A percentile compares a stretch with the other conserved stretches of the same genome.
Conservation (phyloP, 2,797 vertebrate genomes). For the Tokudaia tokunoshimensis region DNA sequence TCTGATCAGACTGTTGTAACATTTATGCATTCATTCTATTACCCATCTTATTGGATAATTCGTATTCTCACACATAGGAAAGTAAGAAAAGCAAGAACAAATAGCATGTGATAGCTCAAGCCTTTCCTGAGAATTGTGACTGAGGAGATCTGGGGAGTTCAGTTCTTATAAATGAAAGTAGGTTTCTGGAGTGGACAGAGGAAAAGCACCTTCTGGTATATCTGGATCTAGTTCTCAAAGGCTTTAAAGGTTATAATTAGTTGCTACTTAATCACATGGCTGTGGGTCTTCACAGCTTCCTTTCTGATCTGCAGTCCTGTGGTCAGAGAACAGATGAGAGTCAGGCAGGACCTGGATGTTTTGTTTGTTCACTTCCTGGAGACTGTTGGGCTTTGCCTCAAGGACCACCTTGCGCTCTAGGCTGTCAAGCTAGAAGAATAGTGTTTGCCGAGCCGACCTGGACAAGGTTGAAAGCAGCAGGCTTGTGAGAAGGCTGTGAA, state of each 20-base stretch:
- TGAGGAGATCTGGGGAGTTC: conserved; percentile 58
- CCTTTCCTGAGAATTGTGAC: conserved; percentile 53
- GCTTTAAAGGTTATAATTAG: conserved; percentile 85
- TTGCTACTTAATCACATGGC: conserved; percentile 73
- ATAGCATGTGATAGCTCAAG: conserved; percentile 35
- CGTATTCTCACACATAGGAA: conserved; percentile 22
- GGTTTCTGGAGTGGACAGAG: conserved; percentile 79
- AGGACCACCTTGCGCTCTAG: neutral
- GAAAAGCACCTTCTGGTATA: conserved; percentile 72
- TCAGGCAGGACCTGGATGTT: conserved; percentile 48
- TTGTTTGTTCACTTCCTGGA: conserved; percentile 57
- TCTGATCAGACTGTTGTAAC: neutral
- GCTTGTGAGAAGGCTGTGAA: neutral
- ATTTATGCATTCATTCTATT: conserved; percentile 13
- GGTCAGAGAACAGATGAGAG: conserved; percentile 67
- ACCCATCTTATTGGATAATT: conserved; percentile 16
- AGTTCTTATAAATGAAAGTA: conserved; percentile 73
- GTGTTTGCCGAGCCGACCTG: conserved; percentile 10
- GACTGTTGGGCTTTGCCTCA: conserved; percentile 32
- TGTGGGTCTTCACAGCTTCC: conserved; percentile 72
- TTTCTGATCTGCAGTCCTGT: conserved; percentile 79
- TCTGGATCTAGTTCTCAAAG: conserved; percentile 83
- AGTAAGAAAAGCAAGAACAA: neutral
- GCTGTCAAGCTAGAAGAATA: neutral
- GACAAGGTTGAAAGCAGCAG: neutral